Base-by-base conservation (phyloP, 2,113 vertebrate species). In the Erythrocercus mccallii region DNA sequence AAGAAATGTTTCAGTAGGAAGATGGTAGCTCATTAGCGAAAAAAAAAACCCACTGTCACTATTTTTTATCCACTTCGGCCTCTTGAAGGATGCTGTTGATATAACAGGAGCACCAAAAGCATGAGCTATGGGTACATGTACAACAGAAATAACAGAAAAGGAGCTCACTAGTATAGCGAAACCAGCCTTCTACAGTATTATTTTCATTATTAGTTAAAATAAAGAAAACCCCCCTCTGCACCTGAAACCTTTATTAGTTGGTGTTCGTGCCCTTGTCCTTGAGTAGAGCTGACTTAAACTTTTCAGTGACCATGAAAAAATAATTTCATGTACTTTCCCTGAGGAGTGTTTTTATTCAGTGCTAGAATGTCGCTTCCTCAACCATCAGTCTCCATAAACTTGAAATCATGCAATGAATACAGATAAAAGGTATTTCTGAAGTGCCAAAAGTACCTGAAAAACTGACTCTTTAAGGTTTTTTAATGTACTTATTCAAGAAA, bases 221-320 rank as follows among this genome's bases (percentile, higher is more conserved):
- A 40, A 60, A 15, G 21, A 77, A 56, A 74, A 10, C 10, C 1
- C 4, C 1, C 1, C 16, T 2, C 11, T 31, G 5, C 23, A 42
- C 30, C 11, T 51, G 22, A 54, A 89, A 35, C 6, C 2, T 58
- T 45, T 62, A 13, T 87, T 81, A 71, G 10, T 21, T 70, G 12
- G 13, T 70, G 2, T 47, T 66, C 86, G 17, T 70, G 24, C 22
- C 14, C 9, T 68, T 21, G 12, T 70, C 33, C 21, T 65, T 88
- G 33, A 60, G 9, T 37, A 48, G 20, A 86, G 6, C 44, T 57
- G 40, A 19, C 44, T 77, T 19, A 80, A 82, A 47, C 5, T 12
- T 93, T 73, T 38, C 19, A 28, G 16, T 90, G 50, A 77, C 45
- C 10, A 20, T 48, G 18, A 77, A 70, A 70, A 78, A 74, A 45